Conservation (phyloP, 2,113 vertebrate species). For the Ictalurus furcatus region DNA sequence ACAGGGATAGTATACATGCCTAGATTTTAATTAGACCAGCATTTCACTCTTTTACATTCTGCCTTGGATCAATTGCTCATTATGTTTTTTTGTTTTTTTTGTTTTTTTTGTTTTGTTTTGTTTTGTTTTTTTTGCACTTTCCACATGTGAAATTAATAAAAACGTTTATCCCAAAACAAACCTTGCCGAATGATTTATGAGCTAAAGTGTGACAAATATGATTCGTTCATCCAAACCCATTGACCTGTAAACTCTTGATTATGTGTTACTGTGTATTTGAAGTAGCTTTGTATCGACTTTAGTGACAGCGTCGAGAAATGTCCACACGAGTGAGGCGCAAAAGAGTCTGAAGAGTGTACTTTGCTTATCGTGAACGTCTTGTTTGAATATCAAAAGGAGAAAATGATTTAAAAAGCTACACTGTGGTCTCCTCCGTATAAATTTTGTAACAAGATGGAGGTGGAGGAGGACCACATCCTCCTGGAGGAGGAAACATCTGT, state of each 20-base stretch:
- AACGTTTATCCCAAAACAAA: neutral
- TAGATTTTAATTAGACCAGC: conserved; percentile 67
- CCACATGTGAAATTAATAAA: neutral
- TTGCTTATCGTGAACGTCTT: neutral
- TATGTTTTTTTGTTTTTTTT: conserved; percentile 24
- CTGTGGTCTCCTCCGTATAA: conserved; percentile 80
- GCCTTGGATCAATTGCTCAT: conserved; percentile 63
- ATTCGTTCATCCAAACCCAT: neutral
- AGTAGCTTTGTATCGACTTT: conserved; percentile 94
- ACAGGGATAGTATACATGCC: conserved; percentile 58
- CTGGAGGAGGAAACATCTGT: conserved; percentile 92
- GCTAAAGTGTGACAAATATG: neutral
- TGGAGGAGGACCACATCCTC: conserved; percentile 97
- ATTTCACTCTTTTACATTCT: conserved; percentile 63
- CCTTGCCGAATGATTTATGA: neutral
- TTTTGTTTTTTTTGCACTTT: conserved; percentile 14
- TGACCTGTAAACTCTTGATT: neutral
- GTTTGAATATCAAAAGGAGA: neutral
- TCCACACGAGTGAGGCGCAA: conserved; percentile 63
- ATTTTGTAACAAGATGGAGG: conserved; percentile 95
- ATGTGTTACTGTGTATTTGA: conserved; percentile 9
- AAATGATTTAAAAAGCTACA: neutral
- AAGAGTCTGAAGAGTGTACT: neutral
- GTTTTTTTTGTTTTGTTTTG: too few species aligned
- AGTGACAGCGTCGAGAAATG: conserved; percentile 80